Evolutionary conservation across 2,888 invertebrate species (phyloP).

Genomic region (Cynaeus angustus): DNA sequence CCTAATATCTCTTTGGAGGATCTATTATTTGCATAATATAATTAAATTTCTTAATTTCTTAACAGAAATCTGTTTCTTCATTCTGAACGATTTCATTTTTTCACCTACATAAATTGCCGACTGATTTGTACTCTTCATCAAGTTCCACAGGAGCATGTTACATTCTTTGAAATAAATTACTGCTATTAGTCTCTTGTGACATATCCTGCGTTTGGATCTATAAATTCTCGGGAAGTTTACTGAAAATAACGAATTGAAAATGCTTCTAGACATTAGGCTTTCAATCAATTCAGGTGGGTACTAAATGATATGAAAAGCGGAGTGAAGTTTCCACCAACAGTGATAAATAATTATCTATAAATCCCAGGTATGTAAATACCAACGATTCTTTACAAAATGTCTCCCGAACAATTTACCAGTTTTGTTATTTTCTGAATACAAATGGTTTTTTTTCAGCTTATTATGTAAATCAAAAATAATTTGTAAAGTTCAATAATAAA

Average conservation of each 20-base stretch:
- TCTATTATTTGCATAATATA: slow-evolving; percentile 40
- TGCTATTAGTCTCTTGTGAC: slow-evolving; percentile 51
- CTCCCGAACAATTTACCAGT: too few species aligned
- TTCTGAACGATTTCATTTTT: slow-evolving; percentile 31
- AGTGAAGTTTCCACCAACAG: not conserved
- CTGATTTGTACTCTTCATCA: slow-evolving; percentile 48
- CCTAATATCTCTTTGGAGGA: slow-evolving; percentile 13
- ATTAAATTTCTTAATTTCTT: slow-evolving; percentile 12
- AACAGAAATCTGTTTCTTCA: not conserved
- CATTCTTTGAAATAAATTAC: slow-evolving; percentile 50
- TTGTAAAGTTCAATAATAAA: too few species aligned
- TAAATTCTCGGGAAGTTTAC: slow-evolving; percentile 49
- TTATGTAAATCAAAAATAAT: too few species aligned
- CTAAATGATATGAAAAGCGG: slow-evolving; percentile 27
- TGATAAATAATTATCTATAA: too few species aligned
- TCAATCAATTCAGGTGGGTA: slow-evolving; percentile 32
- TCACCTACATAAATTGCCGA: slow-evolving; percentile 33
- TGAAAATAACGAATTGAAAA: slow-evolving; percentile 50
- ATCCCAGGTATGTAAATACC: too few species aligned
- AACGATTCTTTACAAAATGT: too few species aligned
- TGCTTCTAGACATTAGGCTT: slow-evolving; percentile 44
- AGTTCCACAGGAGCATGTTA: slow-evolving; percentile 47
- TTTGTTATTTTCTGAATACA: too few species aligned
- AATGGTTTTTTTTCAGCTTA: too few species aligned
- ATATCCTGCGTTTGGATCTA: slow-evolving; percentile 49